phyloP scores from a whole-genome alignment of 2,888 invertebrate species.

The Liodrosophila aerea region DNA sequence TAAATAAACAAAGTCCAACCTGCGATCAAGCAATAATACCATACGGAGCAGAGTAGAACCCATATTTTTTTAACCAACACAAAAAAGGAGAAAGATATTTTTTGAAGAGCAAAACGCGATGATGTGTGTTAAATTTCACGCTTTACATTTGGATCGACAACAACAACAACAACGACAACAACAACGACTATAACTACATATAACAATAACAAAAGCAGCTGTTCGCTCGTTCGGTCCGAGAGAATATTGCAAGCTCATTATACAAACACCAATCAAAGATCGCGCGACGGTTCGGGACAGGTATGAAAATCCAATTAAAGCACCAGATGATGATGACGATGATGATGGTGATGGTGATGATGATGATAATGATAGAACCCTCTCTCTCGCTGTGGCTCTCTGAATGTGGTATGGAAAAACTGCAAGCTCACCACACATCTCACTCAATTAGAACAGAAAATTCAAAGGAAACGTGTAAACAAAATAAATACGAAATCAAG shows the following conservation, averaged over 20 bases:
- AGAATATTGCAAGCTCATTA: slow-evolving; percentile 78
- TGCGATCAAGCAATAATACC: slow-evolving; percentile 43
- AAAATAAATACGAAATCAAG: slow-evolving; percentile 70
- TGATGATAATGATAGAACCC: slow-evolving; percentile 39
- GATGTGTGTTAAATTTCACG: slow-evolving; percentile 76
- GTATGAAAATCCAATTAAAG: slow-evolving; percentile 78
- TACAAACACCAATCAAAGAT: slow-evolving; percentile 75
- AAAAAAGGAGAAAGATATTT: slow-evolving; percentile 13
- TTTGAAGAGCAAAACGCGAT: slow-evolving; percentile 41
- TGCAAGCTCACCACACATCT: slow-evolving; percentile 71
- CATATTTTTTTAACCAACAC: slow-evolving; percentile 53
- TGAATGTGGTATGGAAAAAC: slow-evolving; percentile 59
- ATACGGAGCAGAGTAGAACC: slow-evolving; percentile 32
- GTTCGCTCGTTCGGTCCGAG: no score
- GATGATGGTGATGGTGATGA: slow-evolving; percentile 51
- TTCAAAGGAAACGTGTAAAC: slow-evolving; percentile 73
- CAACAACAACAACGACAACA: slow-evolving; percentile 7
- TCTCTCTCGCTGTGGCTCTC: slow-evolving; percentile 3
- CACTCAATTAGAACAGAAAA: slow-evolving; percentile 78
- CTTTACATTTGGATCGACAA: slow-evolving; percentile 46
- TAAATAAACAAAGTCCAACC: slow-evolving; percentile 67
- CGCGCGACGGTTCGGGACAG: slow-evolving; percentile 38
- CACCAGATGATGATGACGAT: slow-evolving; percentile 55
- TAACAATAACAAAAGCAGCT: slow-evolving; percentile 61
- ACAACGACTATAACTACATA: slow-evolving; percentile 11